Evolutionary conservation across 1,140 invertebrate species (phyloP), one percentile per base, ranked within the genome.

Genomic region (Lamellibrachia luymesi): DNA sequence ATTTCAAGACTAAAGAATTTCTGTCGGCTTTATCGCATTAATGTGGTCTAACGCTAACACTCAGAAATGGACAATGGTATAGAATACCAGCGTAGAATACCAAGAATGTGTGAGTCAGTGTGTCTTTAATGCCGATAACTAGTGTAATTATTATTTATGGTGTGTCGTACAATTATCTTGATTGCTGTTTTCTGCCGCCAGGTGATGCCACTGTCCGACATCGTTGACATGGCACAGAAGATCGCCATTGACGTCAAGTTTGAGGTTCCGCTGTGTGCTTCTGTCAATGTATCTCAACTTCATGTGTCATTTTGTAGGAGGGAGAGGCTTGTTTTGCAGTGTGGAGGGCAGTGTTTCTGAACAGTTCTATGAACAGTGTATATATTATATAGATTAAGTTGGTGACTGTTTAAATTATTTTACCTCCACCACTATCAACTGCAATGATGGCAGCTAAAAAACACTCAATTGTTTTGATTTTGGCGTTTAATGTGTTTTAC

Each of bases 201-300:
- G 96, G 95, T 95, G 92, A 98, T 99, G 1, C 99, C 99, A 96
- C 96, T 99, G 89, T 99, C 99, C 1, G 98, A 98, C 95, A 99
- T 99, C 95, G 98, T 99, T 1, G 97, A 98, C 94, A 96, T 99
- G 94, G 99, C 99, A 8, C 98, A 98, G 95, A 98, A 98, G 95
- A 98, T 98, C 93, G 98, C 98, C 96, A 97, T 99, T 94, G 98
- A 98, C 97, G 98, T 99, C 92, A 99, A 99, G 96, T 99, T 99
- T 97, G 98, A 99, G 96, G 98, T 99, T 95, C 98, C 99, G 93
- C 96, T 97, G 93, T 97, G 97, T 51, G 64, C 64, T 80, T 17
- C 25, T 22, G 51, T 50, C 91, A 50, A 91, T 4, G 91, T 91
- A 17, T 80, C 64, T 80, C 64, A 80, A 80, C 64, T 80, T 80